phyloP scores from a whole-genome alignment of 2,888 invertebrate genomes.

The Adelognathus sp. region DNA sequence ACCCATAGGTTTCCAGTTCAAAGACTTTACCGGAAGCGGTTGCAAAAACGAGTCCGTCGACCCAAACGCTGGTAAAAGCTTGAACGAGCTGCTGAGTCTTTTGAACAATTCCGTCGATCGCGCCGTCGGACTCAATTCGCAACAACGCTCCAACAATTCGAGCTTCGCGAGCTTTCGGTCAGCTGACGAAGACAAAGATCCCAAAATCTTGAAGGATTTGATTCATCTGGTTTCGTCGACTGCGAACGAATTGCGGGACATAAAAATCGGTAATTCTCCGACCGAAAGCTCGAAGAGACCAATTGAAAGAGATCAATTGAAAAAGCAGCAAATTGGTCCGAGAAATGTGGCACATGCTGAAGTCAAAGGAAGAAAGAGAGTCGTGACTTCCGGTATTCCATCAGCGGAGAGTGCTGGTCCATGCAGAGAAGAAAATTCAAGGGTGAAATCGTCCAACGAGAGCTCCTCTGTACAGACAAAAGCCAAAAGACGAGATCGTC shows the following conservation, averaged over 20 bases:
- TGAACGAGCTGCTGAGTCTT: conserved; percentile 42
- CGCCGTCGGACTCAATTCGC: background rate
- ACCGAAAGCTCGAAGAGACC: background rate
- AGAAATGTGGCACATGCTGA: background rate
- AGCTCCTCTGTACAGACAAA: background rate
- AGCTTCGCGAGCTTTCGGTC: conserved; percentile 47
- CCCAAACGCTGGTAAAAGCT: background rate
- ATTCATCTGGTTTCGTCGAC: conserved; percentile 49
- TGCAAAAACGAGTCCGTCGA: background rate
- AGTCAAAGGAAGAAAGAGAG: background rate
- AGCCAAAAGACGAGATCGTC: background rate
- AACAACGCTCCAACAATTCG: conserved; percentile 8
- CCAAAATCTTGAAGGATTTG: conserved; percentile 39
- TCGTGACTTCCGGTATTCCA: background rate
- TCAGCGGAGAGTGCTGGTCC: background rate
- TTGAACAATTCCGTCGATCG: conserved; percentile 50
- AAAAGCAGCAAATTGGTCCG: background rate
- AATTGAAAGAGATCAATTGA: no score
- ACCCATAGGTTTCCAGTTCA: conserved; percentile 27
- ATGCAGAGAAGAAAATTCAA: conserved; percentile 6
- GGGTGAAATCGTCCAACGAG: background rate
- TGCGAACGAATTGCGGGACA: conserved; percentile 41
- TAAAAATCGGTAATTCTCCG: background rate
- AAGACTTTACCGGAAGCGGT: background rate
- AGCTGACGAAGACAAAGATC: conserved; percentile 29